Conservation (phyloP, 2,888 invertebrate genomes). For the Tinea pellionella region DNA sequence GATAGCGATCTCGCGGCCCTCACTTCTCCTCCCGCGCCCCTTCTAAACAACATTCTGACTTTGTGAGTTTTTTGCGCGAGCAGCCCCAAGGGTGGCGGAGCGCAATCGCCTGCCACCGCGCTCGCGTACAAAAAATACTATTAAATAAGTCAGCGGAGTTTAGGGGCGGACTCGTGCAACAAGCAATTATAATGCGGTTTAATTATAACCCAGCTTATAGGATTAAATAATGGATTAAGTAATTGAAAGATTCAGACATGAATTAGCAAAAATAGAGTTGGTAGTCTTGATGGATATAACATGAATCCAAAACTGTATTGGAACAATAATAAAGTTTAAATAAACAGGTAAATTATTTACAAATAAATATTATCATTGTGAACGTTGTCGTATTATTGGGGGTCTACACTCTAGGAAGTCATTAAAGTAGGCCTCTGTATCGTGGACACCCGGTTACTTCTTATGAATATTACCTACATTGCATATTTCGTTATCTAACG, state of each 20-base stretch:
- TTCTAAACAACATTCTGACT: constrained; percentile 61
- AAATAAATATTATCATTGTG: too few species aligned
- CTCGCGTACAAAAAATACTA: constrained; percentile 60
- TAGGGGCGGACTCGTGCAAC: constrained; percentile 47
- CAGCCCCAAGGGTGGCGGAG: constrained; percentile 60
- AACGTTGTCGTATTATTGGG: too few species aligned
- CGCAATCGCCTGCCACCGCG: constrained; percentile 52
- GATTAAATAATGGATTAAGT: neutral
- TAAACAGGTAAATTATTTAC: too few species aligned
- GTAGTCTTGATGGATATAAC: too few species aligned
- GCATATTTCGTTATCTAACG: too few species aligned
- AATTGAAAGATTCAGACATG: neutral
- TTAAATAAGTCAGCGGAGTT: constrained; percentile 58
- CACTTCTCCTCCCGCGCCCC: constrained; percentile 39
- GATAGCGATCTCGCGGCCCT: constrained; percentile 62
- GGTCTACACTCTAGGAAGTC: too few species aligned
- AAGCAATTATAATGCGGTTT: constrained; percentile 44
- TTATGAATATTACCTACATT: too few species aligned
- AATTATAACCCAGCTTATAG: constrained; percentile 34
- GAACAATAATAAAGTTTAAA: too few species aligned
- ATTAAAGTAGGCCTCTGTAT: too few species aligned
- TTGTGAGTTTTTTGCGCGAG: constrained; percentile 63
- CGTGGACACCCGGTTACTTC: too few species aligned
- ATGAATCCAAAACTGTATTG: too few species aligned
- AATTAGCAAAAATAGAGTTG: neutral